Evolutionary conservation across 2,888 invertebrate genomes (phyloP).

Genomic region (Alviniconcha strummeri): DNA sequence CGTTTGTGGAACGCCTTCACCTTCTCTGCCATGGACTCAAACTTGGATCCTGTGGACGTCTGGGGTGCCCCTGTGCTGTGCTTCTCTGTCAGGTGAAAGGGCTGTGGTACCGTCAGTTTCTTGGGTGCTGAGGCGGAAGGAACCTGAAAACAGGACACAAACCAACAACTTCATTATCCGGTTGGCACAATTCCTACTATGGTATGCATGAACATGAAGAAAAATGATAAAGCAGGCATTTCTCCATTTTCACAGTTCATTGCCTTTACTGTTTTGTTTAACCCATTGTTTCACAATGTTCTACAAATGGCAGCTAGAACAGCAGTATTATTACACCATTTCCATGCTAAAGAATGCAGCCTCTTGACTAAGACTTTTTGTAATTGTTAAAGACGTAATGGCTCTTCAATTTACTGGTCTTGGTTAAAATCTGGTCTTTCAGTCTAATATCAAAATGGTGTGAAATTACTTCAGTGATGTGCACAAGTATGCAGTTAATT

Average conservation of each 20-base stretch:
- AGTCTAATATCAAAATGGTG: no score
- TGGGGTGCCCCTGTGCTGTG: constrained; percentile 34
- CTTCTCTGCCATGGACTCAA: constrained; percentile 79
- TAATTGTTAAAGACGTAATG: no score
- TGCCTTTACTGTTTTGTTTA: background rate
- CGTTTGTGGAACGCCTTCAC: constrained; percentile 78
- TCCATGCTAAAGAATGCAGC: no score
- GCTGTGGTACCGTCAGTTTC: constrained; percentile 60
- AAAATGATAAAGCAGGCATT: background rate
- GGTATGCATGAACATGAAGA: background rate
- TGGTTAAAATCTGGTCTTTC: no score
- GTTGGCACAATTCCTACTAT: no score
- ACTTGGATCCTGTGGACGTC: constrained; percentile 59
- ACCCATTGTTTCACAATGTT: background rate
- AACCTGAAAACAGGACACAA: constrained; percentile 2
- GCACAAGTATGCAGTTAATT: no score
- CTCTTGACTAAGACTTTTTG: no score
- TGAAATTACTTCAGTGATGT: no score
- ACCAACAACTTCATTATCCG: no score
- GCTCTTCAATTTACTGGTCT: no score
- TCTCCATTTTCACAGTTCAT: background rate
- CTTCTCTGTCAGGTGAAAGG: constrained; percentile 63
- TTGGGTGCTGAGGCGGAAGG: constrained; percentile 38
- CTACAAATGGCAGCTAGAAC: no score
- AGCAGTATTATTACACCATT: no score